Conservation (phyloP, 2,797 vertebrate genomes). For the Heliangelus exortis region DNA sequence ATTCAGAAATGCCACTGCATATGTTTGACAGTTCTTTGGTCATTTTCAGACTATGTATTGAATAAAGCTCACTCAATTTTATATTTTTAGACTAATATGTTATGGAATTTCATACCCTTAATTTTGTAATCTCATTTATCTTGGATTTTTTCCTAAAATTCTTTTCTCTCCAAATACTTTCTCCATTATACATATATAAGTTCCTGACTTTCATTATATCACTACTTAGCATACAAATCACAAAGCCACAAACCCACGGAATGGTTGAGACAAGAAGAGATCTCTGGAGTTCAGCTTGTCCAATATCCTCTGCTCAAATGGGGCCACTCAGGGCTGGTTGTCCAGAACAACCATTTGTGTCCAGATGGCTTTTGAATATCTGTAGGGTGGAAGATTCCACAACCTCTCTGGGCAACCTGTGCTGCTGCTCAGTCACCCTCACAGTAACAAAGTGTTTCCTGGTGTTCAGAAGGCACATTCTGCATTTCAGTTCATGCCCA, state of each 20-base stretch:
- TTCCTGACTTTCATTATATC: not conserved
- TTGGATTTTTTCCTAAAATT: not conserved
- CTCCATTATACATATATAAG: not conserved
- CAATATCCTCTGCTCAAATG: not conserved
- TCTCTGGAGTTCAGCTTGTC: not conserved
- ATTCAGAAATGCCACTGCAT: not conserved
- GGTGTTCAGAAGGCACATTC: not conserved
- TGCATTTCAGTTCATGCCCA: not conserved
- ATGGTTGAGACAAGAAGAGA: not conserved
- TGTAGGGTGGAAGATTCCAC: not conserved
- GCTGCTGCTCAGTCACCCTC: not conserved
- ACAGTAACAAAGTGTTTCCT: not conserved
- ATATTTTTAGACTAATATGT: not conserved
- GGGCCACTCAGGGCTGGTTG: not conserved
- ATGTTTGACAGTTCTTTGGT: not conserved
- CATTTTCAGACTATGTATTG: not conserved
- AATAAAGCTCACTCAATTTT: not conserved
- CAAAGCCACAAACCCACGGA: not conserved
- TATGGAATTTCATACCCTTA: not conserved
- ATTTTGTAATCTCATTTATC: not conserved
- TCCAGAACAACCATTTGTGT: not conserved
- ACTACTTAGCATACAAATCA: not conserved
- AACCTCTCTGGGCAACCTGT: not conserved
- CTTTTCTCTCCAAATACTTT: not conserved
- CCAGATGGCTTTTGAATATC: not conserved